phyloP scores from a whole-genome alignment of 2,113 vertebrate species.

The Australoheros scitulus region DNA sequence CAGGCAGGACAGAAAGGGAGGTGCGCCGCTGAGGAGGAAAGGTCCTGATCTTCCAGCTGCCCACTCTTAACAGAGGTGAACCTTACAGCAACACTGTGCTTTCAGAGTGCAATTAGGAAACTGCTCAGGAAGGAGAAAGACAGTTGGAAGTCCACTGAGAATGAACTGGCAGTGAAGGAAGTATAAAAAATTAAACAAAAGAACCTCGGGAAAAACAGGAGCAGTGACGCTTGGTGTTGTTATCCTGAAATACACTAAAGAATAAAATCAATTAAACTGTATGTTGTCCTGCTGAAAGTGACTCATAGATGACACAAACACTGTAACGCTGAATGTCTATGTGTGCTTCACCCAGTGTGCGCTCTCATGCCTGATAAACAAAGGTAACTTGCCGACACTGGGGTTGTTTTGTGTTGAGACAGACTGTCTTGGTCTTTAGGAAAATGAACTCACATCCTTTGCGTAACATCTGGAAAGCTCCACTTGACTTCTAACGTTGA shows the following conservation, averaged over 20 bases:
- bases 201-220: background rate
- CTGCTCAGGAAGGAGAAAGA: constrained; percentile 36
- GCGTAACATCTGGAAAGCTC: constrained; percentile 80
- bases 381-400: constrained; percentile 55
- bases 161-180: background rate
- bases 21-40: constrained; percentile 30
- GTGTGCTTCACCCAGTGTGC: background rate
- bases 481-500: constrained; percentile 54
- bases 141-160: constrained; percentile 32
- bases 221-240: background rate
- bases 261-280: background rate
- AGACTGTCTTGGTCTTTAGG: constrained; percentile 50
- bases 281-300: background rate
- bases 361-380: constrained; percentile 26
- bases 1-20: constrained; percentile 28
- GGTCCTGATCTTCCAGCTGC: constrained; percentile 10
- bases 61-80: background rate
- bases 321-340: background rate
- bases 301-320: background rate
- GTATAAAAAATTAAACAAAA: background rate
- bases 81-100: background rate
- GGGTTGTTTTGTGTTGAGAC: constrained; percentile 54
- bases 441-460: constrained; percentile 77
- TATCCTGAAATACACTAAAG: background rate
- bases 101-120: constrained; percentile 35